Evolutionary conservation across 2,888 invertebrate species (phyloP).

Genomic region (Orthosia gothica): DNA sequence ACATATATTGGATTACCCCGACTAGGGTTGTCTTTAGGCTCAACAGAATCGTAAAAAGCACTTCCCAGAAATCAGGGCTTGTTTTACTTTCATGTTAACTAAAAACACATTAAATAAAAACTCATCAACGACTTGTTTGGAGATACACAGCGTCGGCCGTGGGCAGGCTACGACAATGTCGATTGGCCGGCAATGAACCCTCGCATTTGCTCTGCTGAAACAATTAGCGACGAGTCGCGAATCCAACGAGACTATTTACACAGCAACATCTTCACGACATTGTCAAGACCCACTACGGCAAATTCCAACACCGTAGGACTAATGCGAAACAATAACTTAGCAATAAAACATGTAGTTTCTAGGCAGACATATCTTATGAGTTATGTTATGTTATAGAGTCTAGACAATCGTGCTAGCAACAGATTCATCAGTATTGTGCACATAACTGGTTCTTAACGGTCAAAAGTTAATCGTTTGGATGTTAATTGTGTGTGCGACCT

Average conservation of each 20-base stretch:
- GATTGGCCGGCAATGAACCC: conserved; percentile 89
- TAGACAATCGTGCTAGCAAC: conserved; percentile 30
- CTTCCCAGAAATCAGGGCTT: neutral
- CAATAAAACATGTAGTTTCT: conserved; percentile 24
- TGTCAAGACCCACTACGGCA: conserved; percentile 45
- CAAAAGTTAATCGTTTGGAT: conserved; percentile 54
- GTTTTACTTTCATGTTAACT: neutral
- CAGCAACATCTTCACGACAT: conserved; percentile 68
- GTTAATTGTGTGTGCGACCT: conserved; percentile 60
- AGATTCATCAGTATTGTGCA: conserved; percentile 43
- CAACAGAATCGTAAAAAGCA: neutral
- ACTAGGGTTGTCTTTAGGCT: neutral
- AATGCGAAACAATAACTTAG: conserved; percentile 33
- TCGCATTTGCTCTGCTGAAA: conserved; percentile 88
- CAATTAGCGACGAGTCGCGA: conserved; percentile 86
- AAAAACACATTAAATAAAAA: conserved; percentile 27
- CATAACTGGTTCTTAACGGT: conserved; percentile 51
- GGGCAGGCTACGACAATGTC: conserved; percentile 80
- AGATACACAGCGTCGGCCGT: conserved; percentile 72
- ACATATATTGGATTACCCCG: neutral
- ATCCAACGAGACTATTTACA: conserved; percentile 80
- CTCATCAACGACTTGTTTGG: conserved; percentile 45
- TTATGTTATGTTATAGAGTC: conserved; percentile 19
- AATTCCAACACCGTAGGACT: conserved; percentile 38
- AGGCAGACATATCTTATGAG: neutral